These are phyloP conservation scores for Drosophila truncata DNA, from an alignment of 1,140 invertebrate species.

Conservation along the genomic window DNA sequence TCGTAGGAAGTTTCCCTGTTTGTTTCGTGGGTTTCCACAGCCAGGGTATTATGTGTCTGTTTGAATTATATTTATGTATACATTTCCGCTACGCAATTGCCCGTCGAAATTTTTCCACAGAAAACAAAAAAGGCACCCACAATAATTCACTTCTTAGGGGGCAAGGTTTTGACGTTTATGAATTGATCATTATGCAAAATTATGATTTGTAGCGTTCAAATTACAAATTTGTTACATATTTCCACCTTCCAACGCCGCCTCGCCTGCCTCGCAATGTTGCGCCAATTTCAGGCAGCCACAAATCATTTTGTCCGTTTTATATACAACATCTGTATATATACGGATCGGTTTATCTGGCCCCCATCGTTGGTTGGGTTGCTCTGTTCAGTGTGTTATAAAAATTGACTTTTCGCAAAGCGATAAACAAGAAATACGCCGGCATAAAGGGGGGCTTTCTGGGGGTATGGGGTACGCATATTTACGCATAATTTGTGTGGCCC, in stretches of 20 bases:
- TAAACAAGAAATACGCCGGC: slow-evolving; percentile 68
- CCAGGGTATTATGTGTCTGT: slow-evolving; percentile 24
- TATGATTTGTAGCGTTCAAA: slow-evolving; percentile 84
- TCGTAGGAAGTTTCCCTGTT: slow-evolving; percentile 52
- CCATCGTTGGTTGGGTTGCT: slow-evolving; percentile 20
- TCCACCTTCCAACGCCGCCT: slow-evolving; percentile 9
- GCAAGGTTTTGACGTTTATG: slow-evolving; percentile 69
- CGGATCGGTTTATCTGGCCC: slow-evolving; percentile 46
- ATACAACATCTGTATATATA: slow-evolving; percentile 42
- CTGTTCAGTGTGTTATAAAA: slow-evolving; percentile 68
- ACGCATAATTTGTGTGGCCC: slow-evolving; percentile 80
- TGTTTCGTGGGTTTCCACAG: too few relatives aligned
- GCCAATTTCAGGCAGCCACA: slow-evolving; percentile 74
- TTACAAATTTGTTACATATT: slow-evolving; percentile 82
- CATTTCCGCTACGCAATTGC: slow-evolving; percentile 24
- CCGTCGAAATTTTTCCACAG: slow-evolving; percentile 33
- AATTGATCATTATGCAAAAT: slow-evolving; percentile 85
- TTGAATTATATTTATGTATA: slow-evolving; percentile 13
- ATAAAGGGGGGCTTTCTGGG: not conserved
- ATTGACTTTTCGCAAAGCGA: slow-evolving; percentile 81
- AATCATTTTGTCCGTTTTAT: slow-evolving; percentile 62
- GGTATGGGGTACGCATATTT: slow-evolving; percentile 54
- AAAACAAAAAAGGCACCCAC: slow-evolving; percentile 40
- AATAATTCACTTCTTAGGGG: slow-evolving; percentile 65
- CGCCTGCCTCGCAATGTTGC: slow-evolving; percentile 28